These are phyloP conservation scores for Oreochromis niloticus DNA, from an alignment of 2,113 vertebrate genomes.

Conservation along the genomic window DNA sequence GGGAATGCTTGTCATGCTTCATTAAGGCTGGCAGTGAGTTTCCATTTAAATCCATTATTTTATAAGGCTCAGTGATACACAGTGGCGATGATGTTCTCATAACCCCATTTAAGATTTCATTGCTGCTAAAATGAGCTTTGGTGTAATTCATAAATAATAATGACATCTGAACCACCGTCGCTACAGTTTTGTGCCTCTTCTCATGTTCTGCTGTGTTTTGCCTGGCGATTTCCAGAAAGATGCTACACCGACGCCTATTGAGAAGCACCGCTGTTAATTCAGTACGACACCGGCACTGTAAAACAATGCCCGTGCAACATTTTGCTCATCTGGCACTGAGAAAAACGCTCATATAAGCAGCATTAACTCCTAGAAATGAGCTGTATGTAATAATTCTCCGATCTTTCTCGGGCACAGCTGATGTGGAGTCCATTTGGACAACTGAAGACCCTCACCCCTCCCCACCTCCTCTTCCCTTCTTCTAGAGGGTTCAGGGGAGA, in stretches of 20 bases:
- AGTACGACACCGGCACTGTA: background rate
- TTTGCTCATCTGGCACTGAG: background rate
- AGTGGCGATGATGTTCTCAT: constrained; percentile 48
- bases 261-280: background rate
- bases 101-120: constrained; percentile 55
- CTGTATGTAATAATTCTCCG: background rate
- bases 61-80: constrained; percentile 44
- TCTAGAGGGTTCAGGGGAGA: background rate
- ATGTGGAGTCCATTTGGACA: constrained; percentile 7
- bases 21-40: constrained; percentile 42
- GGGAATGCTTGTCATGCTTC: constrained; percentile 55
- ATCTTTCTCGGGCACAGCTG: background rate
- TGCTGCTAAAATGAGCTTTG: constrained; percentile 35
- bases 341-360: background rate
- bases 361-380: background rate
- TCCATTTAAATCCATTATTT: constrained; percentile 60
- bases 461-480: background rate
- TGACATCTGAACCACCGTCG: constrained; percentile 24
- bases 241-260: background rate
- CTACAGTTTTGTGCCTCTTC: background rate
- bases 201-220: background rate
- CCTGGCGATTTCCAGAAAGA: background rate
- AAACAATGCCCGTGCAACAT: background rate
- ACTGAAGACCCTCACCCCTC: background rate
- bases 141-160: constrained; percentile 49